A percentile compares a stretch with the other conserved stretches of the same genome.
Conservation (phyloP, 23 tunicate genomes). For the Diplosoma virens region DNA sequence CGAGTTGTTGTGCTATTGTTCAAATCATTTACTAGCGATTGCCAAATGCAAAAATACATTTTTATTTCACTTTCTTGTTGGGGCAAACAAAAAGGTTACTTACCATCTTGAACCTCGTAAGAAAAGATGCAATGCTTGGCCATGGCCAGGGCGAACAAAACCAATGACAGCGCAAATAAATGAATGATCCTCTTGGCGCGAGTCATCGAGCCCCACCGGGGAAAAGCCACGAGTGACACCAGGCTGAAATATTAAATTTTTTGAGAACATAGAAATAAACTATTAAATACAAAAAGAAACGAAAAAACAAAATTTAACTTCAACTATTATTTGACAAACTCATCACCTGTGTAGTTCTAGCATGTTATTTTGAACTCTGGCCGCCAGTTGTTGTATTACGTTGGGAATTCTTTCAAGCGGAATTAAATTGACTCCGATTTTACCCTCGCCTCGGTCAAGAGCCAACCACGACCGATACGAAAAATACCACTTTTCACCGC, state of each 20-base stretch:
- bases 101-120: no score
- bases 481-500: conserved; percentile 51
- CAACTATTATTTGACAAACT: neutral
- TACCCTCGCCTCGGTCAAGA: conserved; percentile 28
- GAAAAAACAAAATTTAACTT: neutral
- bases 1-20: no score
- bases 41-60: no score
- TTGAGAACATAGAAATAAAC: neutral
- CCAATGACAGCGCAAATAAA: conserved; percentile 24
- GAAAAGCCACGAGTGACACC: conserved; percentile 55
- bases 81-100: no score
- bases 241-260: conserved; percentile 23
- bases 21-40: no score
- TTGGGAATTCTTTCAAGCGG: conserved; percentile 46
- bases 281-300: neutral
- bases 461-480: conserved; percentile 72
- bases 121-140: conserved; percentile 15
- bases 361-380: conserved; percentile 29
- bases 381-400: conserved; percentile 33
- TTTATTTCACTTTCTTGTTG: no score
- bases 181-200: conserved; percentile 61
- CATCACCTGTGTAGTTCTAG: conserved; percentile 56
- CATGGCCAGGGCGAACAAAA: conserved; percentile 38
- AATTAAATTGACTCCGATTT: conserved; percentile 22
- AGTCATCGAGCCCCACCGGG: conserved; percentile 53